A percentile compares a stretch with the other conserved stretches of the same genome.
Evolutionary conservation across 2,797 vertebrate genomes (phyloP).

Genomic region (Channa striata): DNA sequence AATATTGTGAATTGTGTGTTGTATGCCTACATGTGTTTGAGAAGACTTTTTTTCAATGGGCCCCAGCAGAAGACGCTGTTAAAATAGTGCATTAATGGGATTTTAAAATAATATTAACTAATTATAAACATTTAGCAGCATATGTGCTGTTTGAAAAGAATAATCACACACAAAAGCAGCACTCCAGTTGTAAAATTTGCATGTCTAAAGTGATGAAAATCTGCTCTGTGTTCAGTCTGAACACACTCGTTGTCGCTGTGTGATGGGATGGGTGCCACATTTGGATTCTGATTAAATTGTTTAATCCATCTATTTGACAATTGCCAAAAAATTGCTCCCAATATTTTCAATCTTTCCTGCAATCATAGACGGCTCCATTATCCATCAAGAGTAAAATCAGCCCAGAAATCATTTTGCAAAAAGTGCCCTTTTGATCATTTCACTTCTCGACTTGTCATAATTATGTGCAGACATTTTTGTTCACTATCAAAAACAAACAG

Average conservation of each 20-base stretch:
- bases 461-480: too few species aligned
- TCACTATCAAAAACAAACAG: too few species aligned
- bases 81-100: conserved; percentile 17
- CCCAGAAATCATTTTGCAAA: too few species aligned
- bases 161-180: conserved; percentile 1
- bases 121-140: conserved; percentile 6
- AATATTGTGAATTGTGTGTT: conserved; percentile 25
- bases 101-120: conserved; percentile 38
- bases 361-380: too few species aligned
- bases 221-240: not conserved
- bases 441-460: too few species aligned
- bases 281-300: not conserved
- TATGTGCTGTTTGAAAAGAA: conserved; percentile 4
- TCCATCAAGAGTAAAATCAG: too few species aligned
- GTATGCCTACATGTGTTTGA: conserved; percentile 12
- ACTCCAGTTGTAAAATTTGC: not conserved
- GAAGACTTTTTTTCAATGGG: not conserved
- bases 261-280: not conserved
- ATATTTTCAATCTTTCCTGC: not conserved
- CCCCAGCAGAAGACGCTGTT: not conserved
- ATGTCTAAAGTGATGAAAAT: not conserved
- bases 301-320: not conserved
- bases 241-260: not conserved
- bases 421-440: too few species aligned
- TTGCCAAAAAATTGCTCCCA: not conserved